These are phyloP conservation scores for Eucidaris tribuloides DNA, from an alignment of 35 echinoderm and acorn worm genomes.

Conservation along the genomic window DNA sequence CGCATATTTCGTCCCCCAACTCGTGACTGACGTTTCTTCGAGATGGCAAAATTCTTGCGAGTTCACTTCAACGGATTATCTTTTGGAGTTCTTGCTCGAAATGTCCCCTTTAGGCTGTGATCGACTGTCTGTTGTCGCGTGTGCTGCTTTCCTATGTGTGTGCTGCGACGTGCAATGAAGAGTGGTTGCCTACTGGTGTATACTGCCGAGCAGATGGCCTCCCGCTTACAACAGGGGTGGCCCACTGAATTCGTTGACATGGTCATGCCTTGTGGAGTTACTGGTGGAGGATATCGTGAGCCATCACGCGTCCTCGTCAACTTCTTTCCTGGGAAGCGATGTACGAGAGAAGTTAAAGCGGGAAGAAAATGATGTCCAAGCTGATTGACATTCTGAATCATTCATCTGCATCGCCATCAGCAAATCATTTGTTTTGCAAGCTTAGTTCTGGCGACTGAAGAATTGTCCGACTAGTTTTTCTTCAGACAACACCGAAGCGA, in stretches of 20 bases:
- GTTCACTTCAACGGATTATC: not conserved
- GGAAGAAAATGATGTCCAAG: not conserved
- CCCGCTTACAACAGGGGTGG: constrained; percentile 2
- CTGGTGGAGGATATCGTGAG: not conserved
- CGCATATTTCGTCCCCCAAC: constrained; percentile 47
- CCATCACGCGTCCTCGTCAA: not conserved
- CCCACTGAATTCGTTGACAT: not conserved
- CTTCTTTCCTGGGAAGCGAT: not conserved
- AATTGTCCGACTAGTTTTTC: too few relatives aligned
- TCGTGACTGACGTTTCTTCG: constrained; percentile 47
- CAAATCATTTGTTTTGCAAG: not conserved
- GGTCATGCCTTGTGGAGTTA: not conserved
- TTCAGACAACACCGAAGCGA: too few relatives aligned
- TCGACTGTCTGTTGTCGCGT: not conserved
- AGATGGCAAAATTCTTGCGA: constrained; percentile 49
- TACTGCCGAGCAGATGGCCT: not conserved
- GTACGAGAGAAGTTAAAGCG: constrained; percentile 11
- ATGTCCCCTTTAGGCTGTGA: not conserved
- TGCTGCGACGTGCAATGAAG: not conserved
- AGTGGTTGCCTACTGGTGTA: not conserved
- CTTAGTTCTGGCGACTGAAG: not conserved
- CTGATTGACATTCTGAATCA: not conserved
- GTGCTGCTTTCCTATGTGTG: not conserved
- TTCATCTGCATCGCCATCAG: not conserved
- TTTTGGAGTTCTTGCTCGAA: not conserved